A percentile compares a stretch with the other conserved stretches of the same genome.
Evolutionary conservation across 2,113 vertebrate genomes (phyloP).

Genomic region (Eulacestoma nigropectus): DNA sequence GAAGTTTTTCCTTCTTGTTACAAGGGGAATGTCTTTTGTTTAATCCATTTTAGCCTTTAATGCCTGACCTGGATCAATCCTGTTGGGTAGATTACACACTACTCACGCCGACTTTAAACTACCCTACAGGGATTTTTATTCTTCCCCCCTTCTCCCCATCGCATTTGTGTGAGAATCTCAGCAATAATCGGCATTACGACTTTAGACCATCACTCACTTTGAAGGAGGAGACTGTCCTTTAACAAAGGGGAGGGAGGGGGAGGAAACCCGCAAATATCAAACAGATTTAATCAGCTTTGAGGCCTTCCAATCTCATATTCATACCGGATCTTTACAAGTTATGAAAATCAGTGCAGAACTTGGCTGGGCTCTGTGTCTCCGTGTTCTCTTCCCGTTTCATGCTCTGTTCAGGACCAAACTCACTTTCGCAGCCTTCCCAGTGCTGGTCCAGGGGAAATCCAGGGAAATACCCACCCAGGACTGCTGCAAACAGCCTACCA

Average conservation of each 20-base stretch:
- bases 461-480: background rate
- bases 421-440: fast-evolving
- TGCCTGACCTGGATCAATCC: conserved; percentile 79
- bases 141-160: background rate
- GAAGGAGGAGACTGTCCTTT: conserved; percentile 59
- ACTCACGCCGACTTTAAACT: conserved; percentile 67
- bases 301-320: background rate
- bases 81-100: conserved; percentile 77
- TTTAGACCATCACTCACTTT: conserved; percentile 57
- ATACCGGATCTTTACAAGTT: background rate
- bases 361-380: background rate
- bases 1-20: conserved; percentile 79
- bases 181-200: conserved; percentile 58
- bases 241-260: background rate
- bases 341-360: background rate
- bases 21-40: conserved; percentile 80
- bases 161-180: conserved; percentile 55
- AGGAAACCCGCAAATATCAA: conserved; percentile 19
- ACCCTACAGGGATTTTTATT: conserved; percentile 60
- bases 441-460: background rate
- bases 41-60: conserved; percentile 85
- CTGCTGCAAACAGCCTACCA: background rate
- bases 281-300: conserved; percentile 55
- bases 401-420: background rate
- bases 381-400: background rate